These are phyloP conservation scores for Platysteira castanea DNA, from an alignment of 2,113 vertebrate genomes.

Conservation along the genomic window DNA sequence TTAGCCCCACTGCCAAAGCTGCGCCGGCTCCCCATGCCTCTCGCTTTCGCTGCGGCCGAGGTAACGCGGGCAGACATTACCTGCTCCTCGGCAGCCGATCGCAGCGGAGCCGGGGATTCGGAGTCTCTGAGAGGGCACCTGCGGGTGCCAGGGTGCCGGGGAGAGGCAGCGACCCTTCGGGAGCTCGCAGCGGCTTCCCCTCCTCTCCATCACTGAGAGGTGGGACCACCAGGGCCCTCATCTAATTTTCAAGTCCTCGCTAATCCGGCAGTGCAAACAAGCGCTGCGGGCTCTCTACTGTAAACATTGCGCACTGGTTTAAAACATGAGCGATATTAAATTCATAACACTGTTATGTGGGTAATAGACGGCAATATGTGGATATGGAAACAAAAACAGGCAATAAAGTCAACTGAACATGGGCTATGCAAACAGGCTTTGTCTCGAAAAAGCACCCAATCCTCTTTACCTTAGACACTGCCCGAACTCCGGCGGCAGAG, in stretches of 20 bases:
- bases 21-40: background rate
- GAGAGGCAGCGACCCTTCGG: background rate
- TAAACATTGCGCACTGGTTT: slow-evolving; percentile 18
- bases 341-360: slow-evolving; percentile 13
- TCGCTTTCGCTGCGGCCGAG: background rate
- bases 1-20: background rate
- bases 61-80: background rate
- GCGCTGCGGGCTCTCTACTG: background rate
- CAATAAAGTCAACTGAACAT: slow-evolving; percentile 24
- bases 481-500: background rate
- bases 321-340: slow-evolving; percentile 50
- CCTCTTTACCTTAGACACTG: background rate
- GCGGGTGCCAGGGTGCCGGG: background rate
- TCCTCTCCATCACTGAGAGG: background rate
- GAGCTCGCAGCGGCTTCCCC: background rate
- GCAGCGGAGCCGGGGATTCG: background rate
- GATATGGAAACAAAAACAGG: slow-evolving; percentile 35
- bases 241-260: slow-evolving; percentile 24
- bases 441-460: background rate
- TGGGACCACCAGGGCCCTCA: slow-evolving; percentile 3
- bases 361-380: background rate
- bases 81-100: background rate
- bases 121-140: background rate
- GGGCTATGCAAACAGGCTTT: slow-evolving; percentile 32
- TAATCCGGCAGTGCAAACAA: slow-evolving; percentile 56